A percentile compares a stretch with the other conserved stretches of the same genome.
These are phyloP conservation scores for Petaurus breviceps DNA, from an alignment of 2,113 vertebrate species.

Conservation along the genomic window DNA sequence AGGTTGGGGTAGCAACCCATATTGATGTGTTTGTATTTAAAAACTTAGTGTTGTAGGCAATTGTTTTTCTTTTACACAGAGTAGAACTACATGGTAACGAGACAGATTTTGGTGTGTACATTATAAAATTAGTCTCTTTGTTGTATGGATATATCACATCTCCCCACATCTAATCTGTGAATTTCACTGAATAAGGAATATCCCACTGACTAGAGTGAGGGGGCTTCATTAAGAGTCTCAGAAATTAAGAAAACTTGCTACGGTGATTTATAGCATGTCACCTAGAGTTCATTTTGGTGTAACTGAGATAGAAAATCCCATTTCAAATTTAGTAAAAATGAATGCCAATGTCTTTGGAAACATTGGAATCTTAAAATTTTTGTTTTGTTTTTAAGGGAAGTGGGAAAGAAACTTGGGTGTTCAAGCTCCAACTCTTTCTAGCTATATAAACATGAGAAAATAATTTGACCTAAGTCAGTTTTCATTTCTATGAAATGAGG, in stretches of 20 bases:
- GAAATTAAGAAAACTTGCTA: neutral
- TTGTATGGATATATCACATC: neutral
- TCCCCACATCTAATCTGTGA: neutral
- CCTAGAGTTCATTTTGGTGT: neutral
- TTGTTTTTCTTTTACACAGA: constrained; percentile 13
- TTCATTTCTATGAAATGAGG: neutral
- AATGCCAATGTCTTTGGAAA: neutral
- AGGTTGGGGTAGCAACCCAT: neutral
- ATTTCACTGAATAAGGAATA: neutral
- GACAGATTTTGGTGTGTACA: neutral
- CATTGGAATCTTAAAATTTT: neutral
- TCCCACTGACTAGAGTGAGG: neutral
- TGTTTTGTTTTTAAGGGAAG: neutral
- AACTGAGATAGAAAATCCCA: neutral
- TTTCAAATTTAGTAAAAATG: neutral
- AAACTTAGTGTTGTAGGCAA: constrained; percentile 28
- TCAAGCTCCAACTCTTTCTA: neutral
- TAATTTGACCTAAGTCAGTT: neutral
- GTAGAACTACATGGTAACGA: constrained; percentile 20
- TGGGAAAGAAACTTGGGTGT: neutral
- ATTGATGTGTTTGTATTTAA: constrained; percentile 11
- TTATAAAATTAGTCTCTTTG: constrained; percentile 3
- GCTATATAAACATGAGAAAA: neutral
- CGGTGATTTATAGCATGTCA: neutral
- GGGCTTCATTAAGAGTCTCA: neutral